Evolutionary conservation across 2,797 vertebrate genomes (phyloP).

Genomic region (Mormyrops attenuatus): DNA sequence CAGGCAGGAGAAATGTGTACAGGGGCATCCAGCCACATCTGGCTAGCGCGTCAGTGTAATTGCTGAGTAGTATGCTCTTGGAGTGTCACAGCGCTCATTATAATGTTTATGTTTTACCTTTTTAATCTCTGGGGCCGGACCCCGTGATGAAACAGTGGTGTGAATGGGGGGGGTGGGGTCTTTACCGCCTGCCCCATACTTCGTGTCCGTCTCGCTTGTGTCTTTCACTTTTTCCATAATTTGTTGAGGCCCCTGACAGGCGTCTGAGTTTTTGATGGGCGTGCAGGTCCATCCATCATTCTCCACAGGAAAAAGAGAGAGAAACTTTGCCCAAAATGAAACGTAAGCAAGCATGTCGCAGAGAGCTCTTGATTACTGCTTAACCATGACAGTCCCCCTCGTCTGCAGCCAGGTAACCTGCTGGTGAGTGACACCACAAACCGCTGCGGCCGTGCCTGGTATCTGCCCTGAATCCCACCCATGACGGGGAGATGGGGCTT

Average conservation of each 20-base stretch:
- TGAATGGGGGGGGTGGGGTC: neutral
- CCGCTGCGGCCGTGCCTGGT: slow-evolving; percentile 2
- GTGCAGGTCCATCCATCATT: slow-evolving; percentile 40
- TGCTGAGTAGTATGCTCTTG: neutral
- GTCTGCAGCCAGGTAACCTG: neutral
- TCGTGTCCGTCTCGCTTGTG: slow-evolving; percentile 27
- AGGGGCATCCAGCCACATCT: neutral
- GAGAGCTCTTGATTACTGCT: slow-evolving; percentile 14
- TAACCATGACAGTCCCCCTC: slow-evolving; percentile 17
- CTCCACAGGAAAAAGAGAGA: slow-evolving; percentile 26
- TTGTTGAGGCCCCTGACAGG: slow-evolving; percentile 41
- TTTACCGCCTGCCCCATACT: slow-evolving; percentile 25
- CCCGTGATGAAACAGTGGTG: neutral
- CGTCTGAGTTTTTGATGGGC: slow-evolving; percentile 31
- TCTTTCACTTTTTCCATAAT: slow-evolving; percentile 40
- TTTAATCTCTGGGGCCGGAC: neutral
- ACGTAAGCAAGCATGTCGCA: slow-evolving; percentile 21
- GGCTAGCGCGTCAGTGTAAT: neutral
- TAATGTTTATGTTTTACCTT: neutral
- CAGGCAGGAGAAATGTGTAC: slow-evolving; percentile 27
- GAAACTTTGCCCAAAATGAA: slow-evolving; percentile 34
- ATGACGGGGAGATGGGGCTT: neutral
- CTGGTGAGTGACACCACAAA: slow-evolving; percentile 21
- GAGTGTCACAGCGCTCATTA: neutral
- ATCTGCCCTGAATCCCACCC: neutral